Conservation (phyloP, 2,113 vertebrate species). For the Entosphenus tridentatus region DNA sequence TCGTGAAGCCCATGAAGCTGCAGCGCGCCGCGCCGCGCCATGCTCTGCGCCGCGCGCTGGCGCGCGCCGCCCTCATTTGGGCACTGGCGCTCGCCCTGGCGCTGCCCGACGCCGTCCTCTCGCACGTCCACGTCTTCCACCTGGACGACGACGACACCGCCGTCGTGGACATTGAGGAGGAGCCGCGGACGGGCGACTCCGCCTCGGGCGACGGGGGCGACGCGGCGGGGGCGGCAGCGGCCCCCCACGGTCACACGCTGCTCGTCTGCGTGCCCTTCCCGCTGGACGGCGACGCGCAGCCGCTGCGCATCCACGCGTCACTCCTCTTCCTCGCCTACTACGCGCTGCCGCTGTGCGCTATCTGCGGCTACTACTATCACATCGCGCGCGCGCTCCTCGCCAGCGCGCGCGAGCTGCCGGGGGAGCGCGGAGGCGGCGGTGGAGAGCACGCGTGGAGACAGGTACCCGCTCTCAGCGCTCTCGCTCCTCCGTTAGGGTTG, state of each 20-base stretch:
- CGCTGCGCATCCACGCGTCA: constrained; percentile 54
- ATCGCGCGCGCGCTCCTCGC: constrained; percentile 61
- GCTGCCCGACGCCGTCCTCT: constrained; percentile 66
- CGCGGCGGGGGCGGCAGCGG: too few species aligned
- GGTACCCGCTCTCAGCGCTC: constrained; percentile 19
- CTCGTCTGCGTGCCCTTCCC: constrained; percentile 64
- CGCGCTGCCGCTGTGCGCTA: constrained; percentile 52
- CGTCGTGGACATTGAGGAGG: too few species aligned
- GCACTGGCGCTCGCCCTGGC: constrained; percentile 48
- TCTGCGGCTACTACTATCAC: constrained; percentile 70
- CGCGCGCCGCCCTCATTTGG: constrained; percentile 59
- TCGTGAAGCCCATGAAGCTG: constrained; percentile 90
- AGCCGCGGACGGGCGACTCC: too few species aligned
- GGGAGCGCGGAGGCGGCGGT: constrained; percentile 31
- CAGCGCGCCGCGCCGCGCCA: constrained; percentile 31
- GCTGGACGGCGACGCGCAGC: constrained; percentile 47
- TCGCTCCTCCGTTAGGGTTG: too few species aligned
- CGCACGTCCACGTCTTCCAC: constrained; percentile 34
- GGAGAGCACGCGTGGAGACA: constrained; percentile 57
- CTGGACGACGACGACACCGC: constrained; percentile 20
- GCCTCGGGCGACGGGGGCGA: too few species aligned
- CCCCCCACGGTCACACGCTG: constrained; percentile 26
- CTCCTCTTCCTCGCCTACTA: constrained; percentile 82
- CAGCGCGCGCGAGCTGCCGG: constrained; percentile 71
- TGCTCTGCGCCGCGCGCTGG: constrained; percentile 50